Base-by-base conservation (phyloP, 2,797 vertebrate species). In the Centropyge bicolor region DNA sequence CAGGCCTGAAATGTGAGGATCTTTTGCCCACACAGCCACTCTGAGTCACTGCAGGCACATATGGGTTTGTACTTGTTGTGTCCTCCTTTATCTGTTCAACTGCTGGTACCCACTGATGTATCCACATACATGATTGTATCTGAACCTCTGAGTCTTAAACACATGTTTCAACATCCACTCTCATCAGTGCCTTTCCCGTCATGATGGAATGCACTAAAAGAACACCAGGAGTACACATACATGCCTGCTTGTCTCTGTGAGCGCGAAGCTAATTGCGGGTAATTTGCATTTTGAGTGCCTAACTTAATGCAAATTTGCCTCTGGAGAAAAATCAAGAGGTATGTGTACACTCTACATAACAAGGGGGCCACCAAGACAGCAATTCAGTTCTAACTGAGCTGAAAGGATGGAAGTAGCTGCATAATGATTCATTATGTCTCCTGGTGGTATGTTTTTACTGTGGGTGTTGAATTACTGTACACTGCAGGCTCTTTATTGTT, bases 1-100 rank as follows among this genome's bases (percentile, higher is more conserved):
- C 77, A 84, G 76, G 35, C 68, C 70, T 88, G 75, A 84, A 81
- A 75, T 86, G 82, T 78, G 78, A 83, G 55, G 81, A 79, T 89
- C 70, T 71, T 77, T 84, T 82, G 74, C 85, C 89, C 80, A 86
- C 83, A 13, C 80, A 81, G 67, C 51, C 74, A 51, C 80, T 82
- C 77, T 79, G 76, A 87, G 78, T 86, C 77, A 80, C 82, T 11
- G 61, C 56, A 61, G 55, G 48, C 80, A 60, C 64, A 68, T 57
- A 70, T 48, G 22, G 51, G 46, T 24, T 27, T 81, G 76, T 52
- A 60, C 84, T 56, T n/a, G 49, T 20, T 55, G 36, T 69, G 77
- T 75, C 80, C 74, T 68, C 61, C 35, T 66, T 35, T 22, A 68
- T 31, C 54, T 57, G 17, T 22, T 76, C 61, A 70, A 24, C 27